phyloP scores from a whole-genome alignment of 2,888 invertebrate genomes.

The Drosophila mimica region DNA sequence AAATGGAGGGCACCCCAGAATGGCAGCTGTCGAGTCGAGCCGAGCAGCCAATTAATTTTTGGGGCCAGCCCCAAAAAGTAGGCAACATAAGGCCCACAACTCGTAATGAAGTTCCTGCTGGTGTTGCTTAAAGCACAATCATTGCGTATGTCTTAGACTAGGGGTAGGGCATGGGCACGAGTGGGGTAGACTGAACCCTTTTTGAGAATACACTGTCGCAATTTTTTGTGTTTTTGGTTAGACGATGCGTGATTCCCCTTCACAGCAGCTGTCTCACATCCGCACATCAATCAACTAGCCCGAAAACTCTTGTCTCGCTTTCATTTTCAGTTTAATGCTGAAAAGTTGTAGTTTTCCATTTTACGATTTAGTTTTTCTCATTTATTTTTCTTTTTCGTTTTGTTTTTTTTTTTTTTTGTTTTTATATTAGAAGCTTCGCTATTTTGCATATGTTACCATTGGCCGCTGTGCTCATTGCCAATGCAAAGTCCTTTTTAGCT shows the following conservation, averaged over 20 bases:
- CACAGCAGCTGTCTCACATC: constrained; percentile 44
- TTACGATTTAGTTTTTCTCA: constrained; percentile 21
- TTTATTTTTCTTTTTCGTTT: neutral
- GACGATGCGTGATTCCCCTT: constrained; percentile 8
- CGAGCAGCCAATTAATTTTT: constrained; percentile 73
- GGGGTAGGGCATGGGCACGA: neutral
- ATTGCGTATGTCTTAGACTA: constrained; percentile 35
- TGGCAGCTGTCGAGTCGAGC: constrained; percentile 71
- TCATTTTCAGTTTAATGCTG: constrained; percentile 3
- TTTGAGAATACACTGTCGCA: constrained; percentile 60
- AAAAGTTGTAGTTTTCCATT: constrained; percentile 39
- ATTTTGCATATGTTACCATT: constrained; percentile 59
- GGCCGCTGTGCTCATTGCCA: constrained; percentile 59
- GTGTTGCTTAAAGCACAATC: constrained; percentile 56
- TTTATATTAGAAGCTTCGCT: constrained; percentile 43
- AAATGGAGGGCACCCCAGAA: constrained; percentile 61
- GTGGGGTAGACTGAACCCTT: constrained; percentile 59
- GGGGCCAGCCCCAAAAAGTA: constrained; percentile 46
- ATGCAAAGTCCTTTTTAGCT: constrained; percentile 77
- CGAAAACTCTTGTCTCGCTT: constrained; percentile 20
- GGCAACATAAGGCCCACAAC: constrained; percentile 18
- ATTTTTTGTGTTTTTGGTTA: constrained; percentile 60
- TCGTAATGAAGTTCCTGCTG: constrained; percentile 59
- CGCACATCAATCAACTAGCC: constrained; percentile 70
- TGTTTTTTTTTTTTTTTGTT: neutral